Evolutionary conservation across 2,888 invertebrate species (phyloP).

Genomic region (Ichneumoninae sp.): DNA sequence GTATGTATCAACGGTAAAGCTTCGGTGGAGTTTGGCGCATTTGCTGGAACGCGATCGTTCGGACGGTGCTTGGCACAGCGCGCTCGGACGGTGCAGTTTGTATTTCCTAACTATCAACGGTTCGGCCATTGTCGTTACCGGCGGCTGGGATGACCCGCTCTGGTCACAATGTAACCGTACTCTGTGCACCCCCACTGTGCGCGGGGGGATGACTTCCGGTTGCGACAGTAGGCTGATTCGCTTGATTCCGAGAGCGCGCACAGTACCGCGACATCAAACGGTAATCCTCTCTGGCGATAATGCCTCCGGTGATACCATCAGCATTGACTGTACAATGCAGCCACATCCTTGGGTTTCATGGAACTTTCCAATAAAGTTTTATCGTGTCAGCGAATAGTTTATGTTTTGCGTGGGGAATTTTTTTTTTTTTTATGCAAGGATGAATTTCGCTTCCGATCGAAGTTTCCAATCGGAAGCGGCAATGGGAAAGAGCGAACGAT

Average conservation of each 20-base stretch:
- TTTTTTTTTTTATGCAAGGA: neutral
- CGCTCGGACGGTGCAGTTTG: constrained; percentile 58
- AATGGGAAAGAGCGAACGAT: constrained; percentile 20
- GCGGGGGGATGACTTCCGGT: constrained; percentile 66
- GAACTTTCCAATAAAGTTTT: constrained; percentile 60
- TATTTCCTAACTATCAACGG: constrained; percentile 70
- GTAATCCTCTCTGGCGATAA: constrained; percentile 34
- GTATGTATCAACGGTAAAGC: constrained; percentile 35
- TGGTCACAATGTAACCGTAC: constrained; percentile 52
- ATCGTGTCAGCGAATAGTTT: neutral
- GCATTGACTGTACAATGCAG: constrained; percentile 23
- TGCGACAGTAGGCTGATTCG: constrained; percentile 60
- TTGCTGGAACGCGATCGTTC: constrained; percentile 53
- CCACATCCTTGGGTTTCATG: constrained; percentile 33
- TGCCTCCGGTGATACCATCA: constrained; percentile 41
- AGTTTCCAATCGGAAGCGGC: constrained; percentile 48
- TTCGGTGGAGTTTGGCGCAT: constrained; percentile 40
- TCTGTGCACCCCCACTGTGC: constrained; percentile 11
- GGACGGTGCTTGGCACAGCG: constrained; percentile 70
- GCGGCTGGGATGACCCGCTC: constrained; percentile 53
- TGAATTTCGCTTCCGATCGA: constrained; percentile 40
- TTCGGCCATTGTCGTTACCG: constrained; percentile 68
- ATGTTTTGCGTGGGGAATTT: neutral
- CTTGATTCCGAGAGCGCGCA: constrained; percentile 31
- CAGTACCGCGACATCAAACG: constrained; percentile 21